Evolutionary conservation across 2,113 vertebrate species (phyloP).

Genomic region (Mesocricetus auratus): DNA sequence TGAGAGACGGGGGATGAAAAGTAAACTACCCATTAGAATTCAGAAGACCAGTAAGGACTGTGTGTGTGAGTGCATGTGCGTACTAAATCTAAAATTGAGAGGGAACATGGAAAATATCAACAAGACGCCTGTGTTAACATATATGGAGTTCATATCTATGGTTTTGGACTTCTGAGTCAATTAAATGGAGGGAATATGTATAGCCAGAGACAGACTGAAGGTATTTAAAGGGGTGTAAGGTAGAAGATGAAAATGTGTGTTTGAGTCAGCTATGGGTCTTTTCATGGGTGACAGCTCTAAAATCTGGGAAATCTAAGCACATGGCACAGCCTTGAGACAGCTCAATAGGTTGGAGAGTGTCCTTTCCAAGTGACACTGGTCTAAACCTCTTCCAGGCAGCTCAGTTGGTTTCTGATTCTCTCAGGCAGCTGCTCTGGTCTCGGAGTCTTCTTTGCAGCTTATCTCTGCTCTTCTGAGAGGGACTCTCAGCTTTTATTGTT

Average conservation of each 20-base stretch:
- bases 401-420: background rate
- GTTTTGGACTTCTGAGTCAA: conserved; percentile 1
- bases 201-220: background rate
- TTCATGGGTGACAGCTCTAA: background rate
- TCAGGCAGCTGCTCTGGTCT: background rate
- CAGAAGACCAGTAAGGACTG: background rate
- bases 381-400: background rate
- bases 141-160: background rate
- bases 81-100: background rate
- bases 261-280: background rate
- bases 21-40: background rate
- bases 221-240: background rate
- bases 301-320: background rate
- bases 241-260: background rate
- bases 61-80: background rate
- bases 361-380: background rate
- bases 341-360: background rate
- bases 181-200: background rate
- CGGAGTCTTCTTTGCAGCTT: background rate
- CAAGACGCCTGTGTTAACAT: background rate
- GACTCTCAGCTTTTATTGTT: background rate
- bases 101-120: background rate
- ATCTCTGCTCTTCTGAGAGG: background rate
- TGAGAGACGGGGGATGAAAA: conserved; percentile 19
- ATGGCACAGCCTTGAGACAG: background rate